Conservation (phyloP, 2,888 invertebrate species). For the Spodoptera picta region DNA sequence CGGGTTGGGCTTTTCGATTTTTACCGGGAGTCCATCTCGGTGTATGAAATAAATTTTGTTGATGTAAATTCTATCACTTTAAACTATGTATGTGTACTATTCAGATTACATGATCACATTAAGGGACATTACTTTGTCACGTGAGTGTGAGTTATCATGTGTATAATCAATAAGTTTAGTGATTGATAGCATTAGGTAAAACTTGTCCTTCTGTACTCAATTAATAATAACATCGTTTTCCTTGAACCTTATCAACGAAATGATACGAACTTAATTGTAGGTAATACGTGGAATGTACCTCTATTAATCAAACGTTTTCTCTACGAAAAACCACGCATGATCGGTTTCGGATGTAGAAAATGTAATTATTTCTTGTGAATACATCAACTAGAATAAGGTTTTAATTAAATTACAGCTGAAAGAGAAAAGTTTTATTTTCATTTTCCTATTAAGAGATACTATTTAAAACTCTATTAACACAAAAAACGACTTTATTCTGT, state of each 20-base stretch:
- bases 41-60: conserved; percentile 18
- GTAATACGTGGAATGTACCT: neutral
- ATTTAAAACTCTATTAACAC: too few species aligned
- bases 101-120: neutral
- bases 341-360: too few species aligned
- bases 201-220: conserved; percentile 29
- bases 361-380: too few species aligned
- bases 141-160: neutral
- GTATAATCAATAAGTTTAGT: conserved; percentile 33
- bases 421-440: too few species aligned
- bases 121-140: neutral
- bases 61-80: conserved; percentile 6
- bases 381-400: too few species aligned
- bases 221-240: conserved; percentile 30
- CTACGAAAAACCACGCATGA: too few species aligned
- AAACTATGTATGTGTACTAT: neutral
- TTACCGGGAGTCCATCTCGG: conserved; percentile 1
- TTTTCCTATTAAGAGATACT: too few species aligned
- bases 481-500: too few species aligned
- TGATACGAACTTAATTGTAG: conserved; percentile 28
- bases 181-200: conserved; percentile 27
- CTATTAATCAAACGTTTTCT: too few species aligned
- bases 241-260: conserved; percentile 24
- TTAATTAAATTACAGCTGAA: too few species aligned
- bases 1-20: conserved; percentile 36